A percentile compares a stretch with the other conserved stretches of the same genome.
Conservation (phyloP, 2,797 vertebrate species). For the Brachymystax lenok region DNA sequence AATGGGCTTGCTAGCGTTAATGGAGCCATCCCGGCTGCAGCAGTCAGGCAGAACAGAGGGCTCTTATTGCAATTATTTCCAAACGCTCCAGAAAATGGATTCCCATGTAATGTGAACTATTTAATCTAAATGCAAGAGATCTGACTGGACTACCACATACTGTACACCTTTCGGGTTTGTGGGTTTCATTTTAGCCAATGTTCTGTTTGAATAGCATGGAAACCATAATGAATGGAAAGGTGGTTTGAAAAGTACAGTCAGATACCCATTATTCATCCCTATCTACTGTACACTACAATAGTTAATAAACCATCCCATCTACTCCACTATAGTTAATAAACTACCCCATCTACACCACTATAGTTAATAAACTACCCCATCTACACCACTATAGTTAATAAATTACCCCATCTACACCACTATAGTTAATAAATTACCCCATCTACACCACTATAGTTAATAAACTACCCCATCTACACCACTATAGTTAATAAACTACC, state of each 20-base stretch:
- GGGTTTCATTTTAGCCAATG: background rate
- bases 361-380: no score
- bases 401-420: no score
- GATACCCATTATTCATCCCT: background rate
- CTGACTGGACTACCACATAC: background rate
- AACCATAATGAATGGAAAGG: slow-evolving; percentile 1
- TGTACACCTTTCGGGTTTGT: background rate
- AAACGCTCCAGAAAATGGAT: slow-evolving; percentile 51
- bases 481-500: no score
- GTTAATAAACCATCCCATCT: background rate
- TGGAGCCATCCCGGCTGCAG: slow-evolving; percentile 53
- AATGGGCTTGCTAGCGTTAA: slow-evolving; percentile 60
- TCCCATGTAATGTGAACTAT: slow-evolving; percentile 40
- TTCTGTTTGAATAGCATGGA: background rate
- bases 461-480: no score
- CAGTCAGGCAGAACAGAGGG: slow-evolving; percentile 53
- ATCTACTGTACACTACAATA: background rate
- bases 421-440: no score
- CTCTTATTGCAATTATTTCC: slow-evolving; percentile 59
- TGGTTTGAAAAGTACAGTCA: background rate
- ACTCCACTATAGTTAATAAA: no score
- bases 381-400: no score
- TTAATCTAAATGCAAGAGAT: slow-evolving; percentile 10
- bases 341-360: no score
- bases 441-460: no score